Base-by-base conservation (phyloP, 2,113 vertebrate genomes). In the Halichoeres trimaculatus region DNA sequence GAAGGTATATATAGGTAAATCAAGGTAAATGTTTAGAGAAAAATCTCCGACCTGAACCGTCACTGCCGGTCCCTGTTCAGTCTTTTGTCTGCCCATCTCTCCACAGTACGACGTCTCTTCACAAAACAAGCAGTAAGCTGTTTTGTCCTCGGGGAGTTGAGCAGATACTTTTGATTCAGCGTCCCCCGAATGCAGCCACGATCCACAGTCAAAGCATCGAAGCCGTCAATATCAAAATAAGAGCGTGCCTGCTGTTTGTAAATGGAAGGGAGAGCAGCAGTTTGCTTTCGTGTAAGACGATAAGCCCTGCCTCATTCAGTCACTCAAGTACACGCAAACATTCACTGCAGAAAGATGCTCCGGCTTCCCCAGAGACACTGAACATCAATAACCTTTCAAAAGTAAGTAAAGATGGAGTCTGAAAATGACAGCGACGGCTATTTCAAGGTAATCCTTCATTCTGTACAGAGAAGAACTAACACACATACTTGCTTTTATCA, bases 171-270 rank as follows among this genome's bases (percentile, higher is more conserved):
- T 55, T 54, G 22, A 70, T 65, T 84, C 57, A 53, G 67, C 56
- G 12, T 41, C 34, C 19, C 47, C 19, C 48, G 13, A 34, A 9
- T 64, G 57, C 62, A 64, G 64, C 48, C 45, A 47, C 54, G 47
- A 35, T 70, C 43, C 55, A 61, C 45, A 75, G 63, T 56, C 64
- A 57, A 74, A 62, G 68, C 2, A 7, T 45, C 53, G 36, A 19
- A 11, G 53, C 59, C 36, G 59, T 56, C 63, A 69, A 53, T 73
- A 72, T 72, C 13, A 76, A 65, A 79, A 68, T 75, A 67, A 60
- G 62, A 76, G 71, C 62, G 10, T 2, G 4, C 54, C 59, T 62
- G 52, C 73, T 74, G 38, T 70, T 80, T 36, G 9, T 30, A 70
- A 66, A 82, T 76, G 6, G 13, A 17, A 65, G 64, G 63, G 22